Percentiles rank a stretch among this genome's conserved stretches.
phyloP scores from a whole-genome alignment of 2,888 invertebrate species.

The Acanthosoma haemorrhoidale region DNA sequence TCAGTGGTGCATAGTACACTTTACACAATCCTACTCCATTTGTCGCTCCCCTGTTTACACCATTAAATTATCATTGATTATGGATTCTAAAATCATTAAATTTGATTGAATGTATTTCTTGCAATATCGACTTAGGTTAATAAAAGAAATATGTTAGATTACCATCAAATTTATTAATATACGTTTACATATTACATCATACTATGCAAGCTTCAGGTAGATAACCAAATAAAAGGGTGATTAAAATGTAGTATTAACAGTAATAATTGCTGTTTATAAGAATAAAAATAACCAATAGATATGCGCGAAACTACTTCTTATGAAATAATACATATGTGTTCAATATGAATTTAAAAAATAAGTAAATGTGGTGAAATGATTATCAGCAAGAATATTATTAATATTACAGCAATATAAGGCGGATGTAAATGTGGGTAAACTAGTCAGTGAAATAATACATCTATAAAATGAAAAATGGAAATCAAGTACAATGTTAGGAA shows the following conservation, averaged over 20 bases:
- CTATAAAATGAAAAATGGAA: too few relatives aligned
- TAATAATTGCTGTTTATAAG: too few relatives aligned
- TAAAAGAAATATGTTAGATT: neutral
- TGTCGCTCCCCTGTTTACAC: neutral
- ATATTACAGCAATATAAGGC: too few relatives aligned
- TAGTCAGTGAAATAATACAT: too few relatives aligned
- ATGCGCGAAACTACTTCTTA: neutral
- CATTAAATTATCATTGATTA: neutral
- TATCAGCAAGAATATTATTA: too few relatives aligned
- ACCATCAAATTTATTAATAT: neutral
- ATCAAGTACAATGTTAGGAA: too few relatives aligned
- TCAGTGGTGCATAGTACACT: slow-evolving; percentile 89
- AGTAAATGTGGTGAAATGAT: too few relatives aligned
- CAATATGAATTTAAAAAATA: neutral
- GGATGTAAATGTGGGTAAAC: too few relatives aligned
- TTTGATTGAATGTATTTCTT: neutral
- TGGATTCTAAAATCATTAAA: slow-evolving; percentile 41
- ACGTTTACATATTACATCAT: neutral
- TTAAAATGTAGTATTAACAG: too few relatives aligned
- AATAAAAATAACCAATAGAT: neutral
- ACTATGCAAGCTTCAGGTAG: neutral
- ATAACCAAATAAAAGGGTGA: too few relatives aligned
- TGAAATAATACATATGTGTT: neutral
- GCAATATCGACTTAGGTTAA: neutral
- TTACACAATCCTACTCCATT: slow-evolving; percentile 56